A percentile compares a stretch with the other conserved stretches of the same genome.
phyloP scores from a whole-genome alignment of 1,140 invertebrate genomes.

The Tetragnatha versicolor region DNA sequence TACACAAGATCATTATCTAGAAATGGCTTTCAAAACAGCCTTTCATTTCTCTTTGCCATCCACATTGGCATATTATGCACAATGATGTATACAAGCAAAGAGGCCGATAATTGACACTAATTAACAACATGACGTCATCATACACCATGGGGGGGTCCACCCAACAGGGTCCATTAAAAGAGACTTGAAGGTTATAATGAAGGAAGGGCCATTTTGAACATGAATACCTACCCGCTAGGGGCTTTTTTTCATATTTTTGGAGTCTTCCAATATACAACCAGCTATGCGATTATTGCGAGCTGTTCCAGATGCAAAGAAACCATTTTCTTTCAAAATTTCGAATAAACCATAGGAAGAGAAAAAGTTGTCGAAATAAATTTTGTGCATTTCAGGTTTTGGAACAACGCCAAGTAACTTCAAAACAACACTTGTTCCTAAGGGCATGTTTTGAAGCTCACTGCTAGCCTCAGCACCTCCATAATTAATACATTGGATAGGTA shows the following conservation, averaged over 20 bases:
- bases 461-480: background rate
- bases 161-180: too few species aligned
- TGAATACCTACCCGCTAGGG: background rate
- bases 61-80: too few species aligned
- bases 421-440: background rate
- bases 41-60: too few species aligned
- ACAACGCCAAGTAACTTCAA: background rate
- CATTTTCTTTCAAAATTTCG: background rate
- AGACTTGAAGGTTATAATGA: too few species aligned
- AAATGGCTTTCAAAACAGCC: too few species aligned
- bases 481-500: background rate
- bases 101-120: too few species aligned
- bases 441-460: background rate
- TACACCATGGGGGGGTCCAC: too few species aligned
- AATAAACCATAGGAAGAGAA: background rate
- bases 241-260: background rate
- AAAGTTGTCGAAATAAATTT: slow-evolving; percentile 8
- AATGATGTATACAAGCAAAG: too few species aligned
- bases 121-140: too few species aligned
- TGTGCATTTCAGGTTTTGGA: background rate
- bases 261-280: background rate
- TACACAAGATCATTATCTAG: too few species aligned
- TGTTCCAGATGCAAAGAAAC: background rate
- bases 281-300: too few species aligned
- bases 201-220: too few species aligned